Evolutionary conservation across 2,113 vertebrate species (phyloP), one percentile per base, ranked within the genome.

Genomic region (Vanacampus margaritifer): DNA sequence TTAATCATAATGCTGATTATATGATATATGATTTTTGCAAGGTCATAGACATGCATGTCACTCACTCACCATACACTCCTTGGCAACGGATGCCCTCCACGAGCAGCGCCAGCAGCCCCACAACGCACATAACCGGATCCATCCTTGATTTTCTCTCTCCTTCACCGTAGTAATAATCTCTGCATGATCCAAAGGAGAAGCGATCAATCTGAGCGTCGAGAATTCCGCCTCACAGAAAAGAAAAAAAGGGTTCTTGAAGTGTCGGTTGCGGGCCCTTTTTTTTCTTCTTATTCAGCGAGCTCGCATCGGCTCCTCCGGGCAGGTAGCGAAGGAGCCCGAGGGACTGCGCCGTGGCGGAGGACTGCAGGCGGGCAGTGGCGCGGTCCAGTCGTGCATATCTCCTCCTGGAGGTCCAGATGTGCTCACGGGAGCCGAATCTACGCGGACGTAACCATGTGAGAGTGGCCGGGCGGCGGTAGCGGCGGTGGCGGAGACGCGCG

Each of bases 1-100:
- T 57, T 57, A 16, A 32, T 57, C 26, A 32, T 32, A 53, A 57
- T 51, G 37, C 62, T 41, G 43, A 69, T 71, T 59, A 54, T 10
- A 26, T 45, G 48, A 59, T 68, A 19, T 45, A 28, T 17, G 39
- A 64, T 65, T 68, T 80, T 80, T 68, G 86, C 91, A 92, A 92
- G 91, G 91, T 92, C 91, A 92, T 74, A 76, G 76, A 79, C 81
- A 61, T 69, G n/a, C 65, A 72, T 71, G 63, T 28, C 37, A 73
- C 6, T 54, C 46, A 94, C 95, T 96, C 88, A 97, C 95, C 95
- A 78, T 97, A 97, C 76, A 96, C 95, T 92, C 95, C 95, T 87
- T 97, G 93, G 84, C 91, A 92, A 61, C 87, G 90, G 86, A 94
- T 87, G 83, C 92, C 91, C 81, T 95, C 93, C 89, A 94, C 87